phyloP scores from a whole-genome alignment of 2,113 vertebrate species.

The Apodemus sylvaticus region DNA sequence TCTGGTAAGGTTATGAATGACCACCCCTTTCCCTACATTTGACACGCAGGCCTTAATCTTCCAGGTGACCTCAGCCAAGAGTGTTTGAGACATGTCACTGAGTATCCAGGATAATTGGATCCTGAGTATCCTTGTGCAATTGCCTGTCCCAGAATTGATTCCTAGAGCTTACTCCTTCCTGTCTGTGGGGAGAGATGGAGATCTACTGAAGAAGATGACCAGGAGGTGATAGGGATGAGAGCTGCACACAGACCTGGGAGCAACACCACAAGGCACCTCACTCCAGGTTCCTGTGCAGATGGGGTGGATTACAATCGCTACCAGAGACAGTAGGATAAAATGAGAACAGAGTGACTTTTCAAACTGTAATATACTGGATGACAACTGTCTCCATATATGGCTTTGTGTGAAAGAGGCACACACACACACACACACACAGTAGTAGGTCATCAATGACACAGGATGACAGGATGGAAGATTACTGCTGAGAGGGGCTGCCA shows the following conservation, averaged over 20 bases:
- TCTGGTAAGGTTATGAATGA: not conserved
- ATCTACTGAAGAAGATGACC: not conserved
- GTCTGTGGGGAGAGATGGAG: not conserved
- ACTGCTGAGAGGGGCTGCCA: not conserved
- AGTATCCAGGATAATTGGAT: not conserved
- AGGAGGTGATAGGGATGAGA: not conserved
- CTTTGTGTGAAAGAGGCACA: fast-evolving
- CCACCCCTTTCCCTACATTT: not conserved
- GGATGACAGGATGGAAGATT: fast-evolving
- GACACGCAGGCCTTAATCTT: not conserved
- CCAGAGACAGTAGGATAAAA: not conserved
- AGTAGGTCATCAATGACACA: fast-evolving
- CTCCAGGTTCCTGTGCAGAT: fast-evolving
- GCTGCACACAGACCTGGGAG: not conserved
- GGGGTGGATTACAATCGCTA: no score
- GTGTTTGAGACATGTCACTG: not conserved
- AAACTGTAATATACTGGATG: not conserved
- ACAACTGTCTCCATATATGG: no score
- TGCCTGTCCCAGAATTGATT: not conserved
- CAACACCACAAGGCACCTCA: fast-evolving
- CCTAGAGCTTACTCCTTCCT: not conserved
- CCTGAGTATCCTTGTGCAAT: not conserved
- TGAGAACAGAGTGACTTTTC: fast-evolving
- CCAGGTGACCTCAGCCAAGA: not conserved
- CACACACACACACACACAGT: fast-evolving